Evolutionary conservation across 2,797 vertebrate species (phyloP), one percentile per base, ranked within the genome.

Genomic region (Bradypodion pumilum): DNA sequence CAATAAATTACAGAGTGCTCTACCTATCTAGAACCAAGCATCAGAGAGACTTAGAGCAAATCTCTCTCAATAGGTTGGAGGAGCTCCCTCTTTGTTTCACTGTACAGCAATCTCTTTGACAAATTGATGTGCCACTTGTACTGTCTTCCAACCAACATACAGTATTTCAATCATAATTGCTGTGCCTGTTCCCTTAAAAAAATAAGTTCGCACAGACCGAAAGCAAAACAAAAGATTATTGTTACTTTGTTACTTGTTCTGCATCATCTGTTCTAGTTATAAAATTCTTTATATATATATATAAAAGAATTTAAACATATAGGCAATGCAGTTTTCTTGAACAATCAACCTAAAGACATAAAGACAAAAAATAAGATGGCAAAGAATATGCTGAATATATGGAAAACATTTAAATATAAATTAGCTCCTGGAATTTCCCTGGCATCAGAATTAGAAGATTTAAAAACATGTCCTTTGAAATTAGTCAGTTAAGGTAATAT

Each of bases 1-100:
- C 88, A 90, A 91, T 91, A 91, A 90, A 91, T 52, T 81, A 88
- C 84, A 89, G 84, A 74, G 68, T 82, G 85, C 82, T 89, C 76
- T 85, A 27, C 0, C 0, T 56, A 84, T 85, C 63, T 93, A 83
- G 65, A 92, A 78, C 68, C n/a, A 78, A 88, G 52, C 74, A 81
- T 83, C 89, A 23, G 63, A 80, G 15, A 91, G 80, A 91, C 77
- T 83, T 74, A 52, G 12, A 87, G n/a, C 27, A 87, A 27, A 73
- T 49, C 21, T 83, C 60, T 89, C 75, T 86, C 35, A 52, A 88
- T n/a, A 88, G 85, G 80, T 74, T 46, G 46, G 37, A 73, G 81
- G 21, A 65, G 32, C 46, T 88, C 42, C 44, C 42, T 78, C 27
- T 21, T 56, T 85, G 83, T 76, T 52, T 88, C 76, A 83, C 73